Evolutionary conservation across 2,888 invertebrate genomes (phyloP).

Genomic region (Osmoderma eremita): DNA sequence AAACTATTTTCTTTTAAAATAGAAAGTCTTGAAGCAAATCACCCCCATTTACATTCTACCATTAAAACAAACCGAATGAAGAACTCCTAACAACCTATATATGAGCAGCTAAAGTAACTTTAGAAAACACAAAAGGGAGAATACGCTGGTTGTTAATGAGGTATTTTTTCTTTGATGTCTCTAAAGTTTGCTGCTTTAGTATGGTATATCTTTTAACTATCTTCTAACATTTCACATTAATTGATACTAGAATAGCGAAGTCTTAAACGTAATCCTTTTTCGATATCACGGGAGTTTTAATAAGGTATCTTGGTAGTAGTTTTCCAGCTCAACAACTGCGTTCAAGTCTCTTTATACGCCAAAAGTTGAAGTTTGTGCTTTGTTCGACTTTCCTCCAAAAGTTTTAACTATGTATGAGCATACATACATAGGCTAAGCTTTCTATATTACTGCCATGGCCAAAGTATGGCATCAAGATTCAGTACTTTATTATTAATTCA

Average conservation of each 20-base stretch:
- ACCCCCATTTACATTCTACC: too few species aligned
- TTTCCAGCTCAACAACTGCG: slow-evolving; percentile 4
- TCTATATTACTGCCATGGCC: slow-evolving; percentile 6
- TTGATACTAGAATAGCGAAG: slow-evolving; percentile 1
- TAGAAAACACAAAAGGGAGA: too few species aligned
- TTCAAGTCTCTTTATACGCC: background rate
- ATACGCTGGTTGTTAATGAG: too few species aligned
- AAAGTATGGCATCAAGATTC: background rate
- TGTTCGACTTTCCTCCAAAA: background rate
- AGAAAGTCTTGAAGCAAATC: background rate
- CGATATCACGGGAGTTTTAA: slow-evolving; percentile 5
- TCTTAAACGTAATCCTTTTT: background rate
- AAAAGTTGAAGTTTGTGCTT: background rate
- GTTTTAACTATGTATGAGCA: slow-evolving; percentile 8
- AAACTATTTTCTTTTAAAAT: too few species aligned
- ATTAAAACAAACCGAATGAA: too few species aligned
- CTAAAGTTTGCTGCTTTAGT: background rate
- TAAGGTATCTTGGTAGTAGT: slow-evolving; percentile 7
- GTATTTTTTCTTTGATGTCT: background rate
- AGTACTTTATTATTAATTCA: background rate
- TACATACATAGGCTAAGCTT: background rate
- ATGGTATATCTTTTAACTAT: background rate
- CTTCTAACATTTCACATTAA: background rate
- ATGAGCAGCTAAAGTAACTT: too few species aligned
- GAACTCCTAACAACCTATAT: too few species aligned